Evolutionary conservation across 2,113 vertebrate species (phyloP).

Genomic region (Taurulus bubalis): DNA sequence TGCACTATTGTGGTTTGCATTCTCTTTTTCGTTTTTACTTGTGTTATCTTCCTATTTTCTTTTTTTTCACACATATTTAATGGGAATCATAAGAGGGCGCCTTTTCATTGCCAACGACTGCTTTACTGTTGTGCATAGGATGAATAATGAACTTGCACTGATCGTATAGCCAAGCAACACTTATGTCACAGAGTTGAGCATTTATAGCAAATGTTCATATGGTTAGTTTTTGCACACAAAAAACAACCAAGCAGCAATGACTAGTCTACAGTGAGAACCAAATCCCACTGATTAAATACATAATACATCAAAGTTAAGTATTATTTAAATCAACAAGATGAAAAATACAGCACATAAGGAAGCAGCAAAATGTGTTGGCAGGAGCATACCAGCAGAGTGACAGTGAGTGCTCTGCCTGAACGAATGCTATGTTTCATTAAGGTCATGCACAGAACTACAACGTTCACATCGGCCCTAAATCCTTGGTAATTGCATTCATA

Average conservation of each 20-base stretch:
- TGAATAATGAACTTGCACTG: background rate
- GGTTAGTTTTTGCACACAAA: background rate
- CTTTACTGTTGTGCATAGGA: background rate
- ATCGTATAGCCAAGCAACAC: background rate
- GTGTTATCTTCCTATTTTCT: too few relatives aligned
- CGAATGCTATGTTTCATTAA: background rate
- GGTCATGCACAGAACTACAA: background rate
- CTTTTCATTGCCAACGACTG: too few relatives aligned
- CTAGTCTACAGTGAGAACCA: too few relatives aligned
- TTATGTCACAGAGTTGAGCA: background rate
- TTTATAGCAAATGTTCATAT: background rate
- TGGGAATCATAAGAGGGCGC: too few relatives aligned
- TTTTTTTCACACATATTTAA: too few relatives aligned
- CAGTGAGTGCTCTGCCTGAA: background rate
- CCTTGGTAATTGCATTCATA: background rate
- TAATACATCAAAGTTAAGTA: too few relatives aligned
- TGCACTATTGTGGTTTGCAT: background rate
- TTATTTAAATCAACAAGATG: too few relatives aligned
- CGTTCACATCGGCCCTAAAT: background rate
- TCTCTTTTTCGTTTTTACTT: too few relatives aligned
- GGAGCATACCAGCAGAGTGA: background rate
- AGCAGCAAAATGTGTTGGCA: background rate
- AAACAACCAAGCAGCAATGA: background rate
- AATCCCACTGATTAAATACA: too few relatives aligned
- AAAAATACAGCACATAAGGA: background rate